Conservation (phyloP, 2,797 vertebrate species). For the Pantherophis alleghaniensis region DNA sequence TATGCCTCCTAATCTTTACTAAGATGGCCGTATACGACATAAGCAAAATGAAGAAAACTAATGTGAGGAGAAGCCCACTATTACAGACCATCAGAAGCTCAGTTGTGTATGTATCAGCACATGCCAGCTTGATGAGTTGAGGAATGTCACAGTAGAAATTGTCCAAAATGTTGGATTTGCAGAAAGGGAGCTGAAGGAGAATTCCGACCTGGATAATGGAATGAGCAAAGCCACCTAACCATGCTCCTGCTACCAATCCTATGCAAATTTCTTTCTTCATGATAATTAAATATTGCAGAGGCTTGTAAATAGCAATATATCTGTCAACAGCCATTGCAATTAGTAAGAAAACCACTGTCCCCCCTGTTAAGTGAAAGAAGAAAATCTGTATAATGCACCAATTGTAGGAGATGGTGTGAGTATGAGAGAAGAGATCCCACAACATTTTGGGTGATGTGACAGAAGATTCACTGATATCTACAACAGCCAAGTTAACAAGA, state of each 20-base stretch:
- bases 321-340: neutral
- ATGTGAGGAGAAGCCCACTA: neutral
- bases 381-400: constrained; percentile 11
- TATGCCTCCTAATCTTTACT: constrained; percentile 3
- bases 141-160: constrained; percentile 18
- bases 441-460: constrained; percentile 12
- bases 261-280: constrained; percentile 1
- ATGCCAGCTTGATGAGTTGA: constrained; percentile 9
- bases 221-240: constrained; percentile 7
- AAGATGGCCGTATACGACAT: constrained; percentile 5
- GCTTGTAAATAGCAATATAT: constrained; percentile 9
- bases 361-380: constrained; percentile 7
- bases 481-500: neutral
- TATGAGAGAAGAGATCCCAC: neutral
- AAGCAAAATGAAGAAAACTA: neutral
- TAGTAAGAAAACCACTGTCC: neutral
- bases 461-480: constrained; percentile 24
- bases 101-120: neutral
- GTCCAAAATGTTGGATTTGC: constrained; percentile 3
- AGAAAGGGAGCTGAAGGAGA: constrained; percentile 8
- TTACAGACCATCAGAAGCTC: constrained; percentile 25
- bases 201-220: constrained; percentile 9
- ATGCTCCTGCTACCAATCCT: neutral
- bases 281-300: constrained; percentile 1
- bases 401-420: neutral